Conservation (phyloP, 2,888 invertebrate species). For the Pyrrhosoma nymphula region DNA sequence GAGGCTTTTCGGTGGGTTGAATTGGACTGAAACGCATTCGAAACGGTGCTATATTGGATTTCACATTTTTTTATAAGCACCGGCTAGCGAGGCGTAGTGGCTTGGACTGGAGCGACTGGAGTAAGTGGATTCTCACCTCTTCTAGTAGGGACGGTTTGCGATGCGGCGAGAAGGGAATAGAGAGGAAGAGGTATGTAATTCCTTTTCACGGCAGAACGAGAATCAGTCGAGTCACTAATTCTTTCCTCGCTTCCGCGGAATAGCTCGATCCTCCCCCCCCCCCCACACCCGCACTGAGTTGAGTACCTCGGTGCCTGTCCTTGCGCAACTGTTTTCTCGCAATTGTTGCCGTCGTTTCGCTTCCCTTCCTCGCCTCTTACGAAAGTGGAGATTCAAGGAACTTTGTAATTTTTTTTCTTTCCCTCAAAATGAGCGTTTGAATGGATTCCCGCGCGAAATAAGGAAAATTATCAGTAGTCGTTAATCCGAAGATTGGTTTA, state of each 20-base stretch:
- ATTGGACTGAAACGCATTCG: too few species aligned
- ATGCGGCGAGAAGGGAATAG: neutral
- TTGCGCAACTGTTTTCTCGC: neutral
- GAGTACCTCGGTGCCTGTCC: neutral
- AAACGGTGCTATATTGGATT: too few species aligned
- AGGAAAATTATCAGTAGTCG: neutral
- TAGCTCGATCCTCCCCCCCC: neutral
- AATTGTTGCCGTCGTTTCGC: neutral
- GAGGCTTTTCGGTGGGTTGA: too few species aligned
- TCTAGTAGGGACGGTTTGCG: neutral
- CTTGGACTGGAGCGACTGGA: too few species aligned
- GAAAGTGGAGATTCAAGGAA: neutral
- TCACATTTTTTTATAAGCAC: too few species aligned
- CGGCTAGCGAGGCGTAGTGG: too few species aligned
- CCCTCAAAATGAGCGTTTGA: neutral
- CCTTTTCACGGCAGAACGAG: neutral
- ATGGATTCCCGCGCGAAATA: neutral
- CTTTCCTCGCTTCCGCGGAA: neutral
- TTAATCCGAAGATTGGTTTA: neutral
- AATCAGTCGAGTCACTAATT: conserved; percentile 32
- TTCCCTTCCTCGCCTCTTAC: neutral
- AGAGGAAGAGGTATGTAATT: neutral
- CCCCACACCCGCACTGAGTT: too few species aligned
- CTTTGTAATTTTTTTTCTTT: neutral
- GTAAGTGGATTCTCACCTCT: too few species aligned